Evolutionary conservation across 2,888 invertebrate genomes (phyloP), one percentile per base, ranked within the genome.

Genomic region (Brassicogethes aeneus): DNA sequence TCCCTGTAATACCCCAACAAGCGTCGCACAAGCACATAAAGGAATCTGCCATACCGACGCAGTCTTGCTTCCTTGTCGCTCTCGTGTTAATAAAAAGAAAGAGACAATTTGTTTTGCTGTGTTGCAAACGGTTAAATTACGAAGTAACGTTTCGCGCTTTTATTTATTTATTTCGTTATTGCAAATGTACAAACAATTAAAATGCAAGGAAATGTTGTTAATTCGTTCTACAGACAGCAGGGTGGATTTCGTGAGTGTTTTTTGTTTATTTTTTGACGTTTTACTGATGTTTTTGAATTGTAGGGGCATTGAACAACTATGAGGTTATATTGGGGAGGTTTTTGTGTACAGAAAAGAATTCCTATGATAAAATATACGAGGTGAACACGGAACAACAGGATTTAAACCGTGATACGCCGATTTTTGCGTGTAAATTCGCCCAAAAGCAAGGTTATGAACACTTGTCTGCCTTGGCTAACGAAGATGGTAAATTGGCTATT

Each of bases 371-470:
- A 29, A 73, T 84, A 44, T 40, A 71, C 69, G 16, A 70, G 61
- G 36, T 61, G 56, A 40, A n/a, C n/a, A n/a, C n/a, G n/a, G n/a
- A n/a, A n/a, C n/a, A n/a, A n/a, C n/a, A 32, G 3, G 38, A 37
- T 31, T 17, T 71, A 42, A 74, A 77, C 53, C 75, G 76, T 34
- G 80, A 81, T 49, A 80, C 83, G 0, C 87, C 87, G 29, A 80
- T 88, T 55, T 88, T 86, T 62, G 84, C 86, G 0, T 84, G 85
- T 43, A 82, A 85, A 60, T 89, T 87, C 64, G 80, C 84, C 8
- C 80, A 79, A 39, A 58, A 62, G 40, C 37, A 47, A 48, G 54
- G 53, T 45, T 51, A 57, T 17, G 78, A 82, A 56, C 77, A 89
- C 57, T 72, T 87, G 16, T 65, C 91, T 34, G 89, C 86, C 7